Percentiles rank a stretch among this genome's conserved stretches.
Evolutionary conservation across 2,888 invertebrate species (phyloP).

Genomic region (Podotricha telesiphe): DNA sequence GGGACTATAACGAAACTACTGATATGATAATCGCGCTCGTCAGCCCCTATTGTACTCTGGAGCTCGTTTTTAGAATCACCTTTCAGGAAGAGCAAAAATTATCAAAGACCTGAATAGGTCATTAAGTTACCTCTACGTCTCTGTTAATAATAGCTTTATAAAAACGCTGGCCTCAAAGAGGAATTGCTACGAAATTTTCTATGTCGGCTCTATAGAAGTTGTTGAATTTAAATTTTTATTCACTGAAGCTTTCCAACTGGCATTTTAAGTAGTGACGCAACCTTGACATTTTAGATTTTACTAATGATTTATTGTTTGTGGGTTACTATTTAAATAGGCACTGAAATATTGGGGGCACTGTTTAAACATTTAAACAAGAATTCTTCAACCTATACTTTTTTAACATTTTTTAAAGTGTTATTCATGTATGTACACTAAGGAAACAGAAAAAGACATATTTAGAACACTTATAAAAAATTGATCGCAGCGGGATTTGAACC

Average conservation of each 20-base stretch:
- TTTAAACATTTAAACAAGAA: no score
- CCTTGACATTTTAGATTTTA: constrained; percentile 22
- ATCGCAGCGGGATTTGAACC: no score
- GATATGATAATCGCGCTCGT: constrained; percentile 54
- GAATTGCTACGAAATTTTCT: constrained; percentile 37
- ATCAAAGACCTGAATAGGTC: constrained; percentile 48
- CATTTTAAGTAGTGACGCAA: constrained; percentile 19
- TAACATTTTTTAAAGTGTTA: no score
- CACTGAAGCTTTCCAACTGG: constrained; percentile 17
- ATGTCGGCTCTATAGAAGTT: constrained; percentile 37
- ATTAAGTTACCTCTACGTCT: constrained; percentile 47
- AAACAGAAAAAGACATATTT: no score
- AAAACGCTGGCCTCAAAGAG: constrained; percentile 36
- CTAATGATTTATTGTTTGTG: constrained; percentile 7
- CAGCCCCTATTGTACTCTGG: constrained; percentile 63
- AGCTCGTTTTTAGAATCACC: constrained; percentile 37
- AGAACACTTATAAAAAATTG: no score
- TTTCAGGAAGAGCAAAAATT: constrained; percentile 42
- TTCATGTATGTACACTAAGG: no score
- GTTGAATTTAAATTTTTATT: constrained; percentile 35
- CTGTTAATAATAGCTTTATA: constrained; percentile 36
- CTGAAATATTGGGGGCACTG: neutral
- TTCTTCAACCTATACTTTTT: no score
- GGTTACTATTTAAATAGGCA: no score
- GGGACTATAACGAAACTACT: constrained; percentile 42